Conservation (phyloP, 2,113 vertebrate species). For the Rhea americana region DNA sequence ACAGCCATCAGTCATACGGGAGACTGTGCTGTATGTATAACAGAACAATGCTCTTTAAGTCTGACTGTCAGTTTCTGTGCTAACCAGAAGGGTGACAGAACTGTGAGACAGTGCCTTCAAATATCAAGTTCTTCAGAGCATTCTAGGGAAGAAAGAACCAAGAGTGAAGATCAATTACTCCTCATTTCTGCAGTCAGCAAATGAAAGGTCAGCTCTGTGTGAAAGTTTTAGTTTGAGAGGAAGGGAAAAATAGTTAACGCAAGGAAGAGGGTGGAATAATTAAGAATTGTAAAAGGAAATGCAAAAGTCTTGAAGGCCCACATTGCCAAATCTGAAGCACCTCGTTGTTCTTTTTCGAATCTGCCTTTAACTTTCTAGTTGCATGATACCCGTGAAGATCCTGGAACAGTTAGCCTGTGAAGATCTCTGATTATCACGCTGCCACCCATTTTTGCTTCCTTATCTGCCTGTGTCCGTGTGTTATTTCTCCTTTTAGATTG, state of each 20-base stretch:
- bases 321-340: neutral
- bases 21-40: neutral
- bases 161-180: neutral
- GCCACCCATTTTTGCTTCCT: neutral
- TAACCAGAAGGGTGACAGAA: constrained; percentile 6
- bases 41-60: constrained; percentile 44
- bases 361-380: neutral
- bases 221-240: neutral
- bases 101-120: constrained; percentile 32
- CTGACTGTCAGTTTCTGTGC: neutral
- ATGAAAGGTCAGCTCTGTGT: constrained; percentile 8
- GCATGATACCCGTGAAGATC: neutral
- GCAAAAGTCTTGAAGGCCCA: neutral
- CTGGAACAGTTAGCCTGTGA: neutral
- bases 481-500: neutral
- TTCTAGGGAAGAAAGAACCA: neutral
- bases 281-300: neutral
- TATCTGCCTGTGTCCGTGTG: neutral
- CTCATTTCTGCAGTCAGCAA: neutral
- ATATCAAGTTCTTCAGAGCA: constrained; percentile 7
- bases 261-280: neutral
- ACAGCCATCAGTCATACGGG: constrained; percentile 17
- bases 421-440: neutral
- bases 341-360: neutral
- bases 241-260: neutral